Evolutionary conservation across 2,888 invertebrate species (phyloP).

Genomic region (Rugalucina vietnamica): DNA sequence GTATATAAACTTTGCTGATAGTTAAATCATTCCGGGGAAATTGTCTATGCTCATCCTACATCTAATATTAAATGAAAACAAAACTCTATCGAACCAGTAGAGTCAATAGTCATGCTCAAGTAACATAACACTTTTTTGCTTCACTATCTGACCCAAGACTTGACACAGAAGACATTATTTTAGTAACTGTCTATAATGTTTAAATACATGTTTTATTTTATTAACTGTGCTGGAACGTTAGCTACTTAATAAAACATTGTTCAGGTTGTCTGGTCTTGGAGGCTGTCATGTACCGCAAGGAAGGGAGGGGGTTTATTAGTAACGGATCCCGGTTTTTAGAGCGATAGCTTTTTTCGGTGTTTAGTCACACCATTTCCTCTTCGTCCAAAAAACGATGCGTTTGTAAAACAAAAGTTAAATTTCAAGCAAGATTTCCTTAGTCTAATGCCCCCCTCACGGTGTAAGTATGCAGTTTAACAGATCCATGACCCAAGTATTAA

Average conservation of each 20-base stretch:
- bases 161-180: no score
- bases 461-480: neutral
- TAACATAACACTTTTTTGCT: no score
- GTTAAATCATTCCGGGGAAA: no score
- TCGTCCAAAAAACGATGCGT: neutral
- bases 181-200: no score
- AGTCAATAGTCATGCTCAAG: no score
- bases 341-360: neutral
- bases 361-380: neutral
- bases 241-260: neutral
- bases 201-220: no score
- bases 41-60: no score
- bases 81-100: no score
- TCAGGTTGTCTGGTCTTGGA: neutral
- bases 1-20: no score
- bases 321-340: neutral
- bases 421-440: neutral
- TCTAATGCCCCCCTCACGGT: conserved; percentile 1
- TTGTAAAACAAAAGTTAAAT: neutral
- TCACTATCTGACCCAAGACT: no score
- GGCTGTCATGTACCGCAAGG: neutral
- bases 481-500: no score
- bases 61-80: no score
- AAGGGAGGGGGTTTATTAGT: neutral
- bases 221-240: conserved; percentile 15